Base-by-base conservation (phyloP, 2,113 vertebrate species). In the Pedionomus torquatus region DNA sequence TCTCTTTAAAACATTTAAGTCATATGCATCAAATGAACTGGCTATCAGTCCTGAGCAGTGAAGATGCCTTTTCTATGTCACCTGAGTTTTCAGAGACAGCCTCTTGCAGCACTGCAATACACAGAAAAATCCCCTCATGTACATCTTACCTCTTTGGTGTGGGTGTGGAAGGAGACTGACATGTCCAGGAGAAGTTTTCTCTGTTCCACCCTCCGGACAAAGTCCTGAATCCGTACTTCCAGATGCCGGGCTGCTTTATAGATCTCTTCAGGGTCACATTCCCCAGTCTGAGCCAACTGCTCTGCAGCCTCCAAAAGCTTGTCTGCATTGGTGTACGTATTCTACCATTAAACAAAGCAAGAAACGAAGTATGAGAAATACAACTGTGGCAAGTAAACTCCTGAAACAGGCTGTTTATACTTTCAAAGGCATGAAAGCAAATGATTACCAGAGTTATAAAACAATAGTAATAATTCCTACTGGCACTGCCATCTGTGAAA, bases 261-360 rank as follows among this genome's bases (percentile, higher is more conserved):
- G 98, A 99, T 99, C 96, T 99, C 99, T 97, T 99, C 99, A 1
- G 99, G 99, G 97, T 99, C 99, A 84, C 99, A 99, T 97, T 99
- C 99, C 52, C 99, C 99, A 0, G 99, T 99, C 97, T 99, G 99
- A 68, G 99, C 99, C 97, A 99, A 95, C 98, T 99, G 99, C 95
- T 99, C 99, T 0, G 99, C 99, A 11, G 99, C 99, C 95, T 99
- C 99, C 97, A 99, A 97, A 77, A 99, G 98, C 97, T 99, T 99
- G 98, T 99, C 99, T 13, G 99, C 99, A 51, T 99, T 99, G 57
- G 99, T 99, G 97, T 99, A 99, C 0, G 99, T 99, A 96, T 99
- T 99, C 99, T 99, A 98, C 64, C 96, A 72, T 93, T 76, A 97
- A 97, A 87, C 94, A 97, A 92, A 97, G 85, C 84, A 98, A 98